Evolutionary conservation across 2,113 vertebrate genomes (phyloP), one percentile per base, ranked within the genome.

Genomic region (Aegotheles bennettii): DNA sequence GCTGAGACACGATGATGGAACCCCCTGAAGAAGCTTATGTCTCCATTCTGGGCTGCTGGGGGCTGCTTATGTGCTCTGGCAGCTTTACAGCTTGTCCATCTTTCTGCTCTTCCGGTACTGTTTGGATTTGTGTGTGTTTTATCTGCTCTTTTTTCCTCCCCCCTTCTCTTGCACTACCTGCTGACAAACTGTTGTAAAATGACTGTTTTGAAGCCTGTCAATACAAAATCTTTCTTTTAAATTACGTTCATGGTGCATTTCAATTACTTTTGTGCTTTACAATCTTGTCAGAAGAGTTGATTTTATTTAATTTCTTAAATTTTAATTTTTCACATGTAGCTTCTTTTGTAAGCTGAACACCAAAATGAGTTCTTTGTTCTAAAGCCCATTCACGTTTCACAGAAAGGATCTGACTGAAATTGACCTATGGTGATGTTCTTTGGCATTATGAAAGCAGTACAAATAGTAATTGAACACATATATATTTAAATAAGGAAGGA

Each of bases 1-100:
- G 6, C 64, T 40, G 65, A 70, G 61, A 8, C 0, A 0, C 0
- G 2, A 1, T 4, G 31, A 28, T 38, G 56, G 45, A 60, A 54
- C 28, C 17, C 3, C 33, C 8, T 17, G 40, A 23, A 64, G 64
- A 25, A 42, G 17, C n/a, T 25, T 8, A 6, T 57, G 43, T 50
- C 68, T 63, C 59, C 0, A 1, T 48, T 12, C n/a, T 9, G 57
- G 45, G 33, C 42, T 86, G 57, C 64, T 42, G 45, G 50, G 36
- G 10, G n/a, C 1, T 15, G 26, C 51, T 23, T 24, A 35, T 64
- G 51, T 19, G 4, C 67, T 45, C 67, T 51, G 53, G 63, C 75
- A 73, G 87, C 8, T 8, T 29, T 24, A 28, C 51, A 51, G 57
- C 43, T 54, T 9, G 14, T 43, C 68, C 10, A 5, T 43, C 47